These are phyloP conservation scores for Gambusia holbrooki DNA, from an alignment of 2,113 vertebrate species.

Conservation along the genomic window DNA sequence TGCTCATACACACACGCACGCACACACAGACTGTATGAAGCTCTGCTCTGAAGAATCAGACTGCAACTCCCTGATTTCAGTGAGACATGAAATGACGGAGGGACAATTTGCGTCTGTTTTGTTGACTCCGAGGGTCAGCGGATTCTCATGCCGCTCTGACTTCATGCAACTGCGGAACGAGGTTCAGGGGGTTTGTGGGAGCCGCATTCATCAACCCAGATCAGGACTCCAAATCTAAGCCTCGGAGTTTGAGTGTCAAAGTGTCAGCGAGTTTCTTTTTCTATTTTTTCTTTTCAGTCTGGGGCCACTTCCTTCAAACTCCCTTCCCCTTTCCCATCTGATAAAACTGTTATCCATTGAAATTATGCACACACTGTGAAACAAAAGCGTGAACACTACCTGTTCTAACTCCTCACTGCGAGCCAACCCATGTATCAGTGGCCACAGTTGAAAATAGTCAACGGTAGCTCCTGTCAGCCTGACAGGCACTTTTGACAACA, in stretches of 20 bases:
- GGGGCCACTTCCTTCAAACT: constrained; percentile 13
- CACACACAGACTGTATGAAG: constrained; percentile 1
- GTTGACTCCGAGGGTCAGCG: constrained; percentile 61
- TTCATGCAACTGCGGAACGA: constrained; percentile 24
- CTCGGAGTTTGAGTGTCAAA: constrained; percentile 41
- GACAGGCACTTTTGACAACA: constrained; percentile 20
- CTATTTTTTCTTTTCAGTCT: not conserved
- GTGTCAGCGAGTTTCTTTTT: constrained; percentile 24
- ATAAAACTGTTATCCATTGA: constrained; percentile 15
- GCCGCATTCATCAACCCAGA: constrained; percentile 50
- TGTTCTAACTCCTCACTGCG: not conserved
- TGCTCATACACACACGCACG: constrained; percentile 6
- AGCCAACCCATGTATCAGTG: not conserved
- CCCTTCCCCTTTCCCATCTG: not conserved
- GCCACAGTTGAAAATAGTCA: not conserved
- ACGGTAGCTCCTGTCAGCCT: constrained; percentile 8
- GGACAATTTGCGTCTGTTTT: constrained; percentile 38
- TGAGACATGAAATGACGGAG: constrained; percentile 63
- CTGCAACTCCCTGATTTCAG: constrained; percentile 47
- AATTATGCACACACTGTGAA: not conserved
- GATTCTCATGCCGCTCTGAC: constrained; percentile 73
- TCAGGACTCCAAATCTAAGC: constrained; percentile 9
- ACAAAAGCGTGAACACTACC: not conserved
- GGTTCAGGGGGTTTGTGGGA: constrained; percentile 43
- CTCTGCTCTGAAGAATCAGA: constrained; percentile 5